phyloP scores from a whole-genome alignment of 2,113 vertebrate genomes.

The Cacatua alba region DNA sequence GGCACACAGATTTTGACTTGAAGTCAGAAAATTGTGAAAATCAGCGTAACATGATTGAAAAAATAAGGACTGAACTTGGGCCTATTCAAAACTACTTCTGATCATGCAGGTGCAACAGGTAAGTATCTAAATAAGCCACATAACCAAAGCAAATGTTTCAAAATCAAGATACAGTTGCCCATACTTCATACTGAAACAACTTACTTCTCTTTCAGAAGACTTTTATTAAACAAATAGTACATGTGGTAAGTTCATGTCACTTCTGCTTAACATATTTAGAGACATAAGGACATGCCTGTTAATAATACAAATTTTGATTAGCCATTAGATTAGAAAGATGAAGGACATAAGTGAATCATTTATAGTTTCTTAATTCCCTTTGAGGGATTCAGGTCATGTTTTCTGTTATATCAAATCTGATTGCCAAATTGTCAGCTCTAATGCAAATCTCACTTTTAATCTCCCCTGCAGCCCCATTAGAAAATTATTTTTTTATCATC shows the following conservation, averaged over 20 bases:
- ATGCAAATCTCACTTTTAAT: constrained; percentile 54
- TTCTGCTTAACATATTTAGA: background rate
- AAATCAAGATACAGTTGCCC: background rate
- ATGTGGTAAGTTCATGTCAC: background rate
- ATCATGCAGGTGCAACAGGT: background rate
- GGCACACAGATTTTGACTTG: background rate
- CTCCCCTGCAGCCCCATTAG: constrained; percentile 44
- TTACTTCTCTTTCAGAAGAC: background rate
- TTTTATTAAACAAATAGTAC: background rate
- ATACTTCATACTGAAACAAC: background rate
- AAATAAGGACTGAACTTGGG: background rate
- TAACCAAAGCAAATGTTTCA: background rate
- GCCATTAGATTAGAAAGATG: background rate
- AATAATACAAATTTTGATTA: background rate
- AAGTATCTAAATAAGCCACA: background rate
- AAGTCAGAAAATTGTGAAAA: background rate
- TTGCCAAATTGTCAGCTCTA: constrained; percentile 68
- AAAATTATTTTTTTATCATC: constrained; percentile 46
- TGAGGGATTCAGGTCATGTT: constrained; percentile 70
- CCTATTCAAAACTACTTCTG: background rate
- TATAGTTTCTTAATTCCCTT: constrained; percentile 54
- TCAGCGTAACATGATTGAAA: background rate
- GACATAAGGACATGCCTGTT: background rate
- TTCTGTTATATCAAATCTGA: constrained; percentile 46
- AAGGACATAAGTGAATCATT: constrained; percentile 38